These are phyloP conservation scores for Cyanocitta stelleri DNA, from an alignment of 2,113 vertebrate genomes.

Conservation along the genomic window DNA sequence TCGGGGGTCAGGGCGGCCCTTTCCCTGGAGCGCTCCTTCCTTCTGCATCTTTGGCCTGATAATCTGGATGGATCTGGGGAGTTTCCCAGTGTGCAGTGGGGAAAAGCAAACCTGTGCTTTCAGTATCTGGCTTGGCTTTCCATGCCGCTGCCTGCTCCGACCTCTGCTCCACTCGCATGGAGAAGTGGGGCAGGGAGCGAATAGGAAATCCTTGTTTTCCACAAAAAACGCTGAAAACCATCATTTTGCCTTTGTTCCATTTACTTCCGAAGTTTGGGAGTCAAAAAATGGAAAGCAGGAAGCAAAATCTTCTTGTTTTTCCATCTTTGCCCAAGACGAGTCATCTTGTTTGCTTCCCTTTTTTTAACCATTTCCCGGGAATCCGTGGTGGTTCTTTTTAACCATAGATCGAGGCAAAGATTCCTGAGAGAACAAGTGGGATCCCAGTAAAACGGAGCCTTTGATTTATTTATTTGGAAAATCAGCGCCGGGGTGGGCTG, in stretches of 20 bases:
- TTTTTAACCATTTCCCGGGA: neutral
- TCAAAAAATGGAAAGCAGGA: neutral
- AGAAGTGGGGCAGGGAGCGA: neutral
- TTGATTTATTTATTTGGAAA: neutral
- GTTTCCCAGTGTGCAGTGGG: rapidly evolving
- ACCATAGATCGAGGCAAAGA: rapidly evolving
- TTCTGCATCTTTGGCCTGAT: neutral
- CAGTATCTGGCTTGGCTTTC: rapidly evolving
- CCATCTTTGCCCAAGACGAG: neutral
- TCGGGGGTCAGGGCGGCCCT: neutral
- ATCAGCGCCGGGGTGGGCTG: neutral
- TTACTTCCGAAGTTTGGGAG: neutral
- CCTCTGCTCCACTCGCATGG: rapidly evolving
- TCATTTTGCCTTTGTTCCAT: rapidly evolving
- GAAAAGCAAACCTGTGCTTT: neutral
- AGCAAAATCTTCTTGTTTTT: neutral
- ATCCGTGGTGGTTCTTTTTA: neutral
- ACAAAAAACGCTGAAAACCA: neutral
- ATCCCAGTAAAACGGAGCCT: neutral
- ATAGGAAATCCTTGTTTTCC: neutral
- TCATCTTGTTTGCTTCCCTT: neutral
- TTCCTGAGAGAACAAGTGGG: neutral
- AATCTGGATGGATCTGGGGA: rapidly evolving
- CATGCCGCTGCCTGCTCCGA: rapidly evolving
- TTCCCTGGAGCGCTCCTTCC: neutral